phyloP scores from a whole-genome alignment of 2,797 vertebrate species.

The Lagodon rhomboides region DNA sequence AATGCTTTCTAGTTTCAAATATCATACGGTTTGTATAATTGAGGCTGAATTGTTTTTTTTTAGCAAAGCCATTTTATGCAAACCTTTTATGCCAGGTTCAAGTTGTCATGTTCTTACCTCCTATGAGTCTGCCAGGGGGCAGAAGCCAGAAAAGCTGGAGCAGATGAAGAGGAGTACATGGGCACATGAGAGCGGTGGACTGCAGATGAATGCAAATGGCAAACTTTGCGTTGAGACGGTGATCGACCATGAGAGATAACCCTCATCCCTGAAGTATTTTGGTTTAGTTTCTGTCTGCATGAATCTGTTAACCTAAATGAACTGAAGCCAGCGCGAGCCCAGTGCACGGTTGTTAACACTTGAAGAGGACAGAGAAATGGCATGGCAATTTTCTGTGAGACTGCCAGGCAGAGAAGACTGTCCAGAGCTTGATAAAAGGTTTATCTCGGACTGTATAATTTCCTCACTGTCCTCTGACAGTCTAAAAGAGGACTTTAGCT shows the following conservation, averaged over 20 bases:
- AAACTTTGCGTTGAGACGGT: neutral
- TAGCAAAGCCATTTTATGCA: neutral
- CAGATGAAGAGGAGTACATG: neutral
- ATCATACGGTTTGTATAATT: neutral
- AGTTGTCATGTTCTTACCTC: neutral
- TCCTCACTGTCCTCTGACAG: neutral
- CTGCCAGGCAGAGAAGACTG: neutral
- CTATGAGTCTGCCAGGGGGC: no score
- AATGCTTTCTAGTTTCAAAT: neutral
- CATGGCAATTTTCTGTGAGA: constrained; percentile 12
- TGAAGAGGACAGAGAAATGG: neutral
- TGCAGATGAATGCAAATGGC: neutral
- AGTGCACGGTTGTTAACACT: no score
- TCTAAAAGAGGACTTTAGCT: neutral
- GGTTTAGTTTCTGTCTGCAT: constrained; percentile 1
- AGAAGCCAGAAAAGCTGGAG: neutral
- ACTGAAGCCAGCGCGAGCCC: neutral
- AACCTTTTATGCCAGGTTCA: neutral
- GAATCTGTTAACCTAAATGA: neutral
- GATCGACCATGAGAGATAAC: neutral
- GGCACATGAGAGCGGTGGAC: neutral
- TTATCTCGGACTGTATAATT: constrained; percentile 21
- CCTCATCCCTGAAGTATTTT: constrained; percentile 1
- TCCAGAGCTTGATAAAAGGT: constrained; percentile 24
- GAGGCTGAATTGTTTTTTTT: neutral